Base-by-base conservation (phyloP, 2,113 vertebrate genomes). In the Epinephelus fuscoguttatus region DNA sequence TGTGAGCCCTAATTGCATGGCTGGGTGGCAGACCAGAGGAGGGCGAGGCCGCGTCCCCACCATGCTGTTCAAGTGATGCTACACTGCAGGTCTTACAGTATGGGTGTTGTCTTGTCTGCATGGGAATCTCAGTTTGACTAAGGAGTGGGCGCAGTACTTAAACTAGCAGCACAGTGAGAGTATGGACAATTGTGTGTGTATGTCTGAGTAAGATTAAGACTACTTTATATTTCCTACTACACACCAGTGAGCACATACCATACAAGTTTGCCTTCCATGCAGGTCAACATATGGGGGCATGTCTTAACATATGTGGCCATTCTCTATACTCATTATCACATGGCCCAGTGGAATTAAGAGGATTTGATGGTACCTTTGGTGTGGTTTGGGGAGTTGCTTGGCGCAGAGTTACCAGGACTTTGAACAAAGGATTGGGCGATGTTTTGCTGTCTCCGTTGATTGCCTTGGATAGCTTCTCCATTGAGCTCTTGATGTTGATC, bases 401-500 rank as follows among this genome's bases (percentile, higher is more conserved):
- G 49, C 81, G 84, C 67, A 98, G 91, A 30, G 92, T 87, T 78
- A 98, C 95, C 62, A 96, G 91, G 68, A 98, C 95, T 78, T 89
- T 93, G 89, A 98, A 97, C 64, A 98, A 90, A 1, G 96, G 95
- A 53, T 93, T 96, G 15, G 84, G 88, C 0, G 75, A 61, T 14
- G 76, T 82, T 84, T 90, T 92, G 75, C 33, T 47, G 25, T 97
- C 96, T 23, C 96, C 96, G 5, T 93, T 97, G 87, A 98, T 96
- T 71, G 96, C 97, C 81, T 90, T 96, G 50, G 95, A 96, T 4
- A 98, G 93, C 62, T 96, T 96, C 84, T 95, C 94, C 85, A 98
- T 93, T 4, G 97, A 98, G 86, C 89, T 89, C 64, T 96, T 97
- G 62, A 98, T 88, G 15, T 96, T 97, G 56, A 90, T 85, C 23